These are phyloP conservation scores for Jaculus jaculus DNA, from an alignment of 2,113 vertebrate species.

Conservation along the genomic window DNA sequence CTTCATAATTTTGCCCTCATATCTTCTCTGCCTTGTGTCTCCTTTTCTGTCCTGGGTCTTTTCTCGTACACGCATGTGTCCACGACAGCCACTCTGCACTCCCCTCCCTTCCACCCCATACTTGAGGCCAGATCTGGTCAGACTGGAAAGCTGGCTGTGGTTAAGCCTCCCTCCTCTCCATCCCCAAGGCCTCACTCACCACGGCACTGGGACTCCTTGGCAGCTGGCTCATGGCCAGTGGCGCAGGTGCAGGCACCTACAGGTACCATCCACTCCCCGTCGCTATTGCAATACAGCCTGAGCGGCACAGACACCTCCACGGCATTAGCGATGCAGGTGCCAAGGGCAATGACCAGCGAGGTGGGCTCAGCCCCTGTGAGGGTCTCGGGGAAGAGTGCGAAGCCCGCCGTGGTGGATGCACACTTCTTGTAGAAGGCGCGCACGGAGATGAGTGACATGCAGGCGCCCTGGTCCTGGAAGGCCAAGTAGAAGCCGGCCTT, in stretches of 20 bases:
- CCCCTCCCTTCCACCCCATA: background rate
- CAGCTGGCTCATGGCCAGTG: slow-evolving; percentile 92
- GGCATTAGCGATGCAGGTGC: slow-evolving; percentile 94
- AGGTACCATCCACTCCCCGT: slow-evolving; percentile 99
- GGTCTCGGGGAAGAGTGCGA: slow-evolving; percentile 97
- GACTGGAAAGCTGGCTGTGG: background rate
- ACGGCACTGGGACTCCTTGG: slow-evolving; percentile 96
- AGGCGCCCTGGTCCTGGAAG: slow-evolving; percentile 98
- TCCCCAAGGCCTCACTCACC: slow-evolving; percentile 81
- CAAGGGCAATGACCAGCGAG: slow-evolving; percentile 96
- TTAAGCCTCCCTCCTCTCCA: background rate
- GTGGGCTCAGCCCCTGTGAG: slow-evolving; percentile 97
- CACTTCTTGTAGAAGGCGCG: slow-evolving; percentile 99
- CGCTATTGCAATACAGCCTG: slow-evolving; percentile 97
- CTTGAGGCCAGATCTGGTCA: background rate
- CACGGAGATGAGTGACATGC: slow-evolving; percentile 98
- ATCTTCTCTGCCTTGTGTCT: background rate
- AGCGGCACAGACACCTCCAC: slow-evolving; percentile 96
- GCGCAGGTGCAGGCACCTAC: slow-evolving; percentile 97
- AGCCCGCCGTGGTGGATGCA: slow-evolving; percentile 95
- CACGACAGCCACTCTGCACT: background rate
- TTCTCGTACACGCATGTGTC: background rate
- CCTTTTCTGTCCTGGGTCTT: background rate
- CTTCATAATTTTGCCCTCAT: background rate
- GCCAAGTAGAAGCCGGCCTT: slow-evolving; percentile 98